These are phyloP conservation scores for Clusia tigrina DNA, from an alignment of 2,888 invertebrate species.

Conservation along the genomic window DNA sequence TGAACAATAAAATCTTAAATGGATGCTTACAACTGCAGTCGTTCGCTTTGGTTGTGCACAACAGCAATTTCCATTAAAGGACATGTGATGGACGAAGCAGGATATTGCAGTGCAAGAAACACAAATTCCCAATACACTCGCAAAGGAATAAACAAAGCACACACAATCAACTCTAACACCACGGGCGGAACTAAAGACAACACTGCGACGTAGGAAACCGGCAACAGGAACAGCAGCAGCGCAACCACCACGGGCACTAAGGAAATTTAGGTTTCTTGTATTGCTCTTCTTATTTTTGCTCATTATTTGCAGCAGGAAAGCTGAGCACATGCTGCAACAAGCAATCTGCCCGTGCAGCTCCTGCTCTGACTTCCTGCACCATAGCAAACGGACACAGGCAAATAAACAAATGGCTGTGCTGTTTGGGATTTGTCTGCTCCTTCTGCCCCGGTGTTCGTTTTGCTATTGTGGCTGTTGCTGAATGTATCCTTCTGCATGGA, in stretches of 20 bases:
- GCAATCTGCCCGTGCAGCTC: neutral
- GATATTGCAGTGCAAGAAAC: neutral
- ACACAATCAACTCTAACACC: neutral
- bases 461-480: neutral
- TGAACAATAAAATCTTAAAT: too few relatives aligned
- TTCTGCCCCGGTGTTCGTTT: neutral
- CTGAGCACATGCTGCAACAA: slow-evolving; percentile 2
- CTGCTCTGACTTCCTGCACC: neutral
- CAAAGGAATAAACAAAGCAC: too few relatives aligned
- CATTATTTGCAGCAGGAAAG: too few relatives aligned
- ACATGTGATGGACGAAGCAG: too few relatives aligned
- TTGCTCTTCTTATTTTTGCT: neutral
- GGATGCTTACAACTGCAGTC: too few relatives aligned
- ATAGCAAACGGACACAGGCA: neutral
- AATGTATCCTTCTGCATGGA: neutral
- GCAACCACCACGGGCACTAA: neutral
- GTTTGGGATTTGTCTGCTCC: neutral
- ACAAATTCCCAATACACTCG: too few relatives aligned
- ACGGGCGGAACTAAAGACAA: slow-evolving; percentile 1
- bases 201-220: too few relatives aligned
- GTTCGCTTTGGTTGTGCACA: neutral
- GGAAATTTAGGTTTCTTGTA: neutral
- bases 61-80: neutral
- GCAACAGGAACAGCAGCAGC: too few relatives aligned
- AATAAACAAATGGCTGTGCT: slow-evolving; percentile 8